Conservation (phyloP, 2,888 invertebrate genomes). For the Synergus itoensis region DNA sequence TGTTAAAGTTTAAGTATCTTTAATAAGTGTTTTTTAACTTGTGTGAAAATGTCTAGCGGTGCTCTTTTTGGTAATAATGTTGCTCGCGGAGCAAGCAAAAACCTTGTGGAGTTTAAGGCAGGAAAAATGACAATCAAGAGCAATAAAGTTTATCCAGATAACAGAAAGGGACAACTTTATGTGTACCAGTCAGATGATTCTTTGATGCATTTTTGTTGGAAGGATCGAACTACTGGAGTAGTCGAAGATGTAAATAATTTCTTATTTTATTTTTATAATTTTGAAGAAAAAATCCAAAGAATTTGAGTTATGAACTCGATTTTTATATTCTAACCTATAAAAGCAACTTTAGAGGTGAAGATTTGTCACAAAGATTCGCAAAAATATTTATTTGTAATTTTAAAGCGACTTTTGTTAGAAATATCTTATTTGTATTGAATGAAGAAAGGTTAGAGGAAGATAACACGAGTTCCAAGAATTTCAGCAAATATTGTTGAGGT, state of each 20-base stretch:
- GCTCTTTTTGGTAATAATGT: slow-evolving; percentile 88
- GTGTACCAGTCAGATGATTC: slow-evolving; percentile 98
- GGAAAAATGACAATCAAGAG: slow-evolving; percentile 97
- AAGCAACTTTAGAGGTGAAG: background rate
- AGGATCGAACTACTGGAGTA: slow-evolving; percentile 94
- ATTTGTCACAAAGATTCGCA: background rate
- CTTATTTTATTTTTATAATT: background rate
- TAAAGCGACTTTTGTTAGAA: background rate
- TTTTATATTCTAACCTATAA: slow-evolving; percentile 29
- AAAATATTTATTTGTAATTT: background rate
- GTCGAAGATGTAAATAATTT: slow-evolving; percentile 88
- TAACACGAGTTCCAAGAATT: background rate
- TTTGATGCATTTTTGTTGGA: slow-evolving; percentile 99
- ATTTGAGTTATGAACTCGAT: background rate
- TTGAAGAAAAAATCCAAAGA: background rate
- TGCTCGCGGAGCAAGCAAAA: slow-evolving; percentile 89
- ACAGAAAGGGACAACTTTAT: slow-evolving; percentile 96
- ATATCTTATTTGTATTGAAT: background rate
- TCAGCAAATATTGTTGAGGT: background rate
- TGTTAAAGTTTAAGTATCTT: background rate
- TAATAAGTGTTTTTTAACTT: slow-evolving; percentile 11
- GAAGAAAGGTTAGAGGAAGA: background rate
- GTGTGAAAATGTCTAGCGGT: slow-evolving; percentile 78
- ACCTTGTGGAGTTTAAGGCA: slow-evolving; percentile 96
- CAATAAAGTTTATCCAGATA: slow-evolving; percentile 96